phyloP scores from a whole-genome alignment of 2,113 vertebrate genomes.

The cat (Felis catus) region F.catus_Fca126_mat1.0 CM031414.1:39918001-39918500 shows the following conservation, averaged over 20 bases:
- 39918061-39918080: slow-evolving; percentile 26
- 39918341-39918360: slow-evolving; percentile 64
- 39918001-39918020: background rate
- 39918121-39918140: slow-evolving; percentile 40
- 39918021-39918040: background rate
- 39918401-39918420: slow-evolving; percentile 56
- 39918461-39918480: slow-evolving; percentile 68
- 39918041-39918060: background rate
- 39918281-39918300: slow-evolving; percentile 45
- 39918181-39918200: background rate
- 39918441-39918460: slow-evolving; percentile 63
- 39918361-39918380: slow-evolving; percentile 60
- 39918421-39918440: slow-evolving; percentile 63
- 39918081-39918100: slow-evolving; percentile 15
- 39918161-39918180: background rate
- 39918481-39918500: slow-evolving; percentile 66
- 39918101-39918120: background rate
- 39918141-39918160: background rate
- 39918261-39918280: slow-evolving; percentile 51
- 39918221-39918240: slow-evolving; percentile 44
- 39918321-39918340: slow-evolving; percentile 49
- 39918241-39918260: slow-evolving; percentile 5
- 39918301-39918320: slow-evolving; percentile 57
- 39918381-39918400: slow-evolving; percentile 36
- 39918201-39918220: slow-evolving; percentile 9